These are phyloP conservation scores for Catocala nupta DNA, from an alignment of 2,888 invertebrate species.

Conservation along the genomic window DNA sequence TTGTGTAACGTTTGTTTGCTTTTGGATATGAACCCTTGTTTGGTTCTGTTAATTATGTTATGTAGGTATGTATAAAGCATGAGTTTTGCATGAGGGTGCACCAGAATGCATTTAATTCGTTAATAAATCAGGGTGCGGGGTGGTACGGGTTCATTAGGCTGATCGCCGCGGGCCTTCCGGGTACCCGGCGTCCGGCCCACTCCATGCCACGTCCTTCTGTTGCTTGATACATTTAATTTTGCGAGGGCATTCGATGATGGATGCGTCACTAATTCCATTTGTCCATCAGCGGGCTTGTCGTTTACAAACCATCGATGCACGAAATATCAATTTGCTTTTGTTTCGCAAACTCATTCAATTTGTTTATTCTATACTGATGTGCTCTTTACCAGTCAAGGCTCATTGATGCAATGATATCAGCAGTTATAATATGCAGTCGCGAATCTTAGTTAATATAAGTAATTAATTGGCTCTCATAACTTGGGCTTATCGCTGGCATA, in stretches of 20 bases:
- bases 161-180: conserved; percentile 84
- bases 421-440: conserved; percentile 58
- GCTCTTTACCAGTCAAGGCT: conserved; percentile 4
- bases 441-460: conserved; percentile 79
- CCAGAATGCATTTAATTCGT: conserved; percentile 86
- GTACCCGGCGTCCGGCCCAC: conserved; percentile 72
- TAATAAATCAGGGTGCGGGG: conserved; percentile 86
- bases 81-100: conserved; percentile 79
- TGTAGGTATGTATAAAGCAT: conserved; percentile 52
- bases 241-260: conserved; percentile 72
- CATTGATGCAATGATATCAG: conserved; percentile 8
- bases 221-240: conserved; percentile 79
- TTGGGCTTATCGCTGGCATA: conserved; percentile 82
- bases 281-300: conserved; percentile 47
- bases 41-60: conserved; percentile 32
- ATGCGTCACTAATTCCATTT: conserved; percentile 68
- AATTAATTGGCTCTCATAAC: conserved; percentile 85
- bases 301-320: conserved; percentile 40
- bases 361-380: conserved; percentile 14
- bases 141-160: conserved; percentile 84
- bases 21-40: conserved; percentile 5
- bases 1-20: too few relatives aligned
- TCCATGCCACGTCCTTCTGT: conserved; percentile 71
- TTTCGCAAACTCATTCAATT: conserved; percentile 34
- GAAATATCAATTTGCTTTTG: conserved; percentile 42